phyloP scores from a whole-genome alignment of 2,113 vertebrate species.

The Danionella cerebrum region DNA sequence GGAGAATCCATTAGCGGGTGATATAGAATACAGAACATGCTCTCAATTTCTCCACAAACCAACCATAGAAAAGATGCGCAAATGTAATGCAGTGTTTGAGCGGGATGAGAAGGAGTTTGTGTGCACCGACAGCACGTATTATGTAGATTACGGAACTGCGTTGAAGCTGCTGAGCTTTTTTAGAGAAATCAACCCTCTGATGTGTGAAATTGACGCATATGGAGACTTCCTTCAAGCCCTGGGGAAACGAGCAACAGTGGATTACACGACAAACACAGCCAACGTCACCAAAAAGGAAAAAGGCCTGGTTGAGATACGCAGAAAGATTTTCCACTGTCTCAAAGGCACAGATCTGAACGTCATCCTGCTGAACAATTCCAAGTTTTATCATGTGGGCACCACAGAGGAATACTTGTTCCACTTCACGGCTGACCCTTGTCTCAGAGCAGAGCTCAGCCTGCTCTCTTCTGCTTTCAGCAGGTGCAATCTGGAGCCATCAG shows the following conservation, averaged over 20 bases:
- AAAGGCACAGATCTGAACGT: conserved; percentile 75
- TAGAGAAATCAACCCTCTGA: conserved; percentile 60
- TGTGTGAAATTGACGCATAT: conserved; percentile 89
- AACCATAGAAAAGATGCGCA: conserved; percentile 65
- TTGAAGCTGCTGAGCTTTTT: conserved; percentile 67
- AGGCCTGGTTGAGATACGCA: conserved; percentile 58
- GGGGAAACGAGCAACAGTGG: conserved; percentile 68
- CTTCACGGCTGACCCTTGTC: conserved; percentile 62
- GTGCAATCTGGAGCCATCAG: background rate
- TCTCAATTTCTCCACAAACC: conserved; percentile 85
- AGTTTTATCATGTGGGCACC: conserved; percentile 89
- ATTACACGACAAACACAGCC: conserved; percentile 63
- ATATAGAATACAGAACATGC: conserved; percentile 67
- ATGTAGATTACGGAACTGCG: conserved; percentile 67
- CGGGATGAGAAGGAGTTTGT: conserved; percentile 58
- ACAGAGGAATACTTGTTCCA: conserved; percentile 82
- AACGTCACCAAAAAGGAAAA: conserved; percentile 61
- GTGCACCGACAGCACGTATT: conserved; percentile 91
- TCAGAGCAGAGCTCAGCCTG: conserved; percentile 73
- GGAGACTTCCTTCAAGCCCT: conserved; percentile 91
- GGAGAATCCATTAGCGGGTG: conserved; percentile 28
- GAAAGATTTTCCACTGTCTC: conserved; percentile 73
- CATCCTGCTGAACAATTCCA: conserved; percentile 83
- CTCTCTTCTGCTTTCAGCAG: conserved; percentile 67
- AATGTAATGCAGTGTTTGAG: conserved; percentile 62